Base-by-base conservation (phyloP, 2,888 invertebrate genomes). In the Germaria angustata region DNA sequence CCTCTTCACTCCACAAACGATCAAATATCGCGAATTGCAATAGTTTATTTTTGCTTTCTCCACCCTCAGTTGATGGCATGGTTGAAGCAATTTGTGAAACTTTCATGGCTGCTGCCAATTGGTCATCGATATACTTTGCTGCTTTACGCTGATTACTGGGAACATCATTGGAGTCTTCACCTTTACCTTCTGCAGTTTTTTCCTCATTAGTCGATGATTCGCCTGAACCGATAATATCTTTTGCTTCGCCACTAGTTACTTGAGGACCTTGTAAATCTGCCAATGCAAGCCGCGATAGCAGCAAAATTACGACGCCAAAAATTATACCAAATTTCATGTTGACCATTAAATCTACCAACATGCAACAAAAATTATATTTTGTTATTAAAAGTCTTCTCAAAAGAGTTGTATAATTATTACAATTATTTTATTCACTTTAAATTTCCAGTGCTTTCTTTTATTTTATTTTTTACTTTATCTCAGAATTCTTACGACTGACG, bases 181-280 rank as follows among this genome's bases (percentile, higher is more conserved):
- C 28, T 11, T 41, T 65, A 2, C 7, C 8, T 24, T 72, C 36
- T 1, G 17, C 9, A 13, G 24, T 36, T 44, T n/a, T 36, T 3
- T 34, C 75, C 68, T 36, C 49, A 17, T 46, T 72, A 0, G 32
- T 9, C 15, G 51, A 13, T 7, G 69, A 15, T 2, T 75, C 65
- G 1, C 51, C 1, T 0, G 46, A 41, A 22, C 69, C 68, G 41
- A 51, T 32, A 17, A 20, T 53, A 20, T 84, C 73, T 44, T 39
- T 59, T 39, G 32, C 65, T 46, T 69, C 72, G 9, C 28, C 17
- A 46, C 9, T 59, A n/a, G 84, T 24, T 22, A 68, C 69, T 11
- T 83, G 69, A 6, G 89, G 89, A 0, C 89, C 89, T 49, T 88
- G 88, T 1, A 88, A 84, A 39, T 89, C 87, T 13, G 88, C 88